phyloP scores from a whole-genome alignment of 2,888 invertebrate genomes.

The Carpatolechia fugitivella region DNA sequence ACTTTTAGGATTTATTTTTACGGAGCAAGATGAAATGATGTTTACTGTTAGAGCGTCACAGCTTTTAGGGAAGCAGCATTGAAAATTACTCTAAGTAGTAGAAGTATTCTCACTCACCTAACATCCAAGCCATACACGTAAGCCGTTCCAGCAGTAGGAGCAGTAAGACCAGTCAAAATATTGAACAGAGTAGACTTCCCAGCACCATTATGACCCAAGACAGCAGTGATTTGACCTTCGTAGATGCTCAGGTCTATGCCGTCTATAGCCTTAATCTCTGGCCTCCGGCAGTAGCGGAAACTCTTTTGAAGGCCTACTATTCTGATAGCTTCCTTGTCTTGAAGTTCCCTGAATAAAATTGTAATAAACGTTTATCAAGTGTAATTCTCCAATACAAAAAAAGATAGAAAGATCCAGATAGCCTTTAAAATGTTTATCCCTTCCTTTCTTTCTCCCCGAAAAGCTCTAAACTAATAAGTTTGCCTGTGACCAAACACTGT shows the following conservation, averaged over 20 bases:
- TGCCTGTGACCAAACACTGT: no score
- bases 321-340: constrained; percentile 86
- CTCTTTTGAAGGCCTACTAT: constrained; percentile 87
- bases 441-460: no score
- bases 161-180: constrained; percentile 89
- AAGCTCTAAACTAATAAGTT: no score
- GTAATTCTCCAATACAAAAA: no score
- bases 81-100: no score
- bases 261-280: constrained; percentile 86
- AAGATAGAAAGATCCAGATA: no score
- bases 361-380: background rate
- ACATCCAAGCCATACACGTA: constrained; percentile 88
- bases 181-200: constrained; percentile 93
- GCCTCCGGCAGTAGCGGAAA: constrained; percentile 83
- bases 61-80: no score
- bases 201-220: constrained; percentile 92
- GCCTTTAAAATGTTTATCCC: no score
- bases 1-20: no score
- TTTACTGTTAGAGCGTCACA: no score
- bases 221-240: constrained; percentile 91
- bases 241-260: constrained; percentile 90
- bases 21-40: no score
- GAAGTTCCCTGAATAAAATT: constrained; percentile 75
- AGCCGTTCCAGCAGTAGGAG: constrained; percentile 86
- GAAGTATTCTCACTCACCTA: constrained; percentile 64